Evolutionary conservation across 2,888 invertebrate species (phyloP).

Genomic region (Dynastes tityus): DNA sequence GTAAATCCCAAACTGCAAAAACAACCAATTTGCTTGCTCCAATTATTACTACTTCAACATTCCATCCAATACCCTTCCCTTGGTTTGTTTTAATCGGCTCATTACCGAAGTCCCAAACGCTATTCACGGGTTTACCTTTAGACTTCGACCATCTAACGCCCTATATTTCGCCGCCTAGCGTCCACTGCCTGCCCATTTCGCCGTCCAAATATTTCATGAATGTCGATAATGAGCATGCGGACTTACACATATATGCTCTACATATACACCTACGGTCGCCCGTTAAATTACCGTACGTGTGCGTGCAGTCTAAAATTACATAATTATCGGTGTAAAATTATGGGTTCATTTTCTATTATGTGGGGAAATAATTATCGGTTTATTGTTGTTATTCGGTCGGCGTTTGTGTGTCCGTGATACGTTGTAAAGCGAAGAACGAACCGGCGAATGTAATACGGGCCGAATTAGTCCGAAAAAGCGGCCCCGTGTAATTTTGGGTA

Average conservation of each 20-base stretch:
- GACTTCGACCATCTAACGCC: background rate
- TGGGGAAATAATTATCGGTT: constrained; percentile 47
- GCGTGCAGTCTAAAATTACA: constrained; percentile 49
- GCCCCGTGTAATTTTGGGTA: background rate
- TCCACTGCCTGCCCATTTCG: background rate
- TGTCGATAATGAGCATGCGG: constrained; percentile 38
- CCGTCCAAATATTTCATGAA: constrained; percentile 46
- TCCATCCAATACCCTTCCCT: background rate
- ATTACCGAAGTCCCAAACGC: background rate
- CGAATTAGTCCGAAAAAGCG: constrained; percentile 12
- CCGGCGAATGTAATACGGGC: background rate
- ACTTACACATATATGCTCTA: background rate
- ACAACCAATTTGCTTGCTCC: too few species aligned
- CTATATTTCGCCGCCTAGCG: background rate
- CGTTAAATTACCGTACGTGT: constrained; percentile 46
- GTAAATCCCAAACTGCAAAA: too few species aligned
- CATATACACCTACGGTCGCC: constrained; percentile 25
- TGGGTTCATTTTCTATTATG: constrained; percentile 50
- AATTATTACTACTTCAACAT: too few species aligned
- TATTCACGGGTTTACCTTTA: background rate
- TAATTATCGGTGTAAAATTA: constrained; percentile 50
- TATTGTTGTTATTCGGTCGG: constrained; percentile 28
- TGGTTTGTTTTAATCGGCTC: background rate
- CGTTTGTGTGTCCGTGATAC: constrained; percentile 5
- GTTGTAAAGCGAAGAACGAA: background rate